phyloP scores from a whole-genome alignment of 1,140 invertebrate genomes.

The Drosophila nasuta region DNA sequence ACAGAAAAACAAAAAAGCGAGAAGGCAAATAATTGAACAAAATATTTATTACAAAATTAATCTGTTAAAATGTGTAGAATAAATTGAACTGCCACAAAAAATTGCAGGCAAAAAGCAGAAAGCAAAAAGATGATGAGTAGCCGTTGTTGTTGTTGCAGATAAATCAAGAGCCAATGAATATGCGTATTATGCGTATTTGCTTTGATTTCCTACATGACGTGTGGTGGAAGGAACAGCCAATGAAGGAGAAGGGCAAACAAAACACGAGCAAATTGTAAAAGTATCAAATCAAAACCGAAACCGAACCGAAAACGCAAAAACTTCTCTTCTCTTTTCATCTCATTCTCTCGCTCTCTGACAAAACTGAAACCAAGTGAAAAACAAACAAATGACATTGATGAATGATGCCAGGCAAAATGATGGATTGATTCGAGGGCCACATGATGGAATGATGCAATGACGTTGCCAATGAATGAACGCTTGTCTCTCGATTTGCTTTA shows the following conservation, averaged over 20 bases:
- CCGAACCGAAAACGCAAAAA: too few relatives aligned
- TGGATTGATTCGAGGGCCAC: conserved; percentile 63
- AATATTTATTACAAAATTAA: conserved; percentile 40
- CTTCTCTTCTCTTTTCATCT: too few relatives aligned
- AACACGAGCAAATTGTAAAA: conserved; percentile 14
- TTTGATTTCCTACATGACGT: conserved; percentile 23
- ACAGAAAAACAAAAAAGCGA: background rate
- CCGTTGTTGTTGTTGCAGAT: conserved; percentile 2
- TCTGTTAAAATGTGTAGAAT: conserved; percentile 32
- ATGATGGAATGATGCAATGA: conserved; percentile 60
- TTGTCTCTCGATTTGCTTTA: conserved; percentile 49
- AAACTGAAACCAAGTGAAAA: conserved; percentile 29
- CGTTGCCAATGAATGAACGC: conserved; percentile 50
- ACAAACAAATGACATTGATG: conserved; percentile 77
- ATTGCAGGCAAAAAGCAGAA: background rate
- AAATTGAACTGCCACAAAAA: conserved; percentile 20
- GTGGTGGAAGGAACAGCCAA: too few relatives aligned
- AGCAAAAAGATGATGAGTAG: background rate
- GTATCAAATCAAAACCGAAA: conserved; percentile 24
- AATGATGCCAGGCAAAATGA: conserved; percentile 71
- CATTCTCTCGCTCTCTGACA: too few relatives aligned
- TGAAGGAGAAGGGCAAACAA: background rate
- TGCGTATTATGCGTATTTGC: conserved; percentile 21
- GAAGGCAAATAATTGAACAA: background rate
- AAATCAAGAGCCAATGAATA: conserved; percentile 14